Percentiles rank a stretch among this genome's conserved stretches.
These are phyloP conservation scores for Melanotaenia trifasciata DNA, from an alignment of 2,797 vertebrate genomes.

Conservation along the genomic window DNA sequence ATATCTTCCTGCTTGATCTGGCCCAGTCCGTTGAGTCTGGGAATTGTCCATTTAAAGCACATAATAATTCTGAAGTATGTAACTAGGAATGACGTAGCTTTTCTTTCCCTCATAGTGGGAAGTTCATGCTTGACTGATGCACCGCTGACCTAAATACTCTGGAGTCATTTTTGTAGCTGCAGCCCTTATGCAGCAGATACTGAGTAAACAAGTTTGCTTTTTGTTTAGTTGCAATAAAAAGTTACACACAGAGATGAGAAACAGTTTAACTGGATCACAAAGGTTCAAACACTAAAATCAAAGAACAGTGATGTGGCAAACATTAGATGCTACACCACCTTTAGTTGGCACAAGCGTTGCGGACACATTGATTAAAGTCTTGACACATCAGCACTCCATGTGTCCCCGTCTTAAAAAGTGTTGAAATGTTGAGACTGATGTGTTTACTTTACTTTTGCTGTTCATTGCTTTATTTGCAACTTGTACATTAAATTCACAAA, in stretches of 20 bases:
- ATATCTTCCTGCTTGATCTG: background rate
- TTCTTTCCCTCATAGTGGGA: background rate
- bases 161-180: conserved; percentile 11
- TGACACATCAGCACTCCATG: conserved; percentile 6
- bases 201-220: too few relatives aligned
- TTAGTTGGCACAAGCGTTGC: background rate
- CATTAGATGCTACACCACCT: background rate
- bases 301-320: background rate
- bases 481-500: background rate
- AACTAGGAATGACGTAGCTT: background rate
- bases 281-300: conserved; percentile 1
- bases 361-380: conserved; percentile 27
- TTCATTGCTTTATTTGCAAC: background rate
- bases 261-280: too few relatives aligned
- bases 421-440: conserved; percentile 4
- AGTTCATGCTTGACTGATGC: background rate
- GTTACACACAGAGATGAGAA: too few relatives aligned
- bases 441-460: background rate
- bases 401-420: background rate
- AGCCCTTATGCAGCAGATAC: background rate
- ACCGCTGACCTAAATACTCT: conserved; percentile 27
- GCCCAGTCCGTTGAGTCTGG: background rate
- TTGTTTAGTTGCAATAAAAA: too few relatives aligned
- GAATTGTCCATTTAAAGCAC: background rate
- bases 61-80: background rate